Base-by-base conservation (phyloP, 2,797 vertebrate species). In the Sebastes trivittatus region DNA sequence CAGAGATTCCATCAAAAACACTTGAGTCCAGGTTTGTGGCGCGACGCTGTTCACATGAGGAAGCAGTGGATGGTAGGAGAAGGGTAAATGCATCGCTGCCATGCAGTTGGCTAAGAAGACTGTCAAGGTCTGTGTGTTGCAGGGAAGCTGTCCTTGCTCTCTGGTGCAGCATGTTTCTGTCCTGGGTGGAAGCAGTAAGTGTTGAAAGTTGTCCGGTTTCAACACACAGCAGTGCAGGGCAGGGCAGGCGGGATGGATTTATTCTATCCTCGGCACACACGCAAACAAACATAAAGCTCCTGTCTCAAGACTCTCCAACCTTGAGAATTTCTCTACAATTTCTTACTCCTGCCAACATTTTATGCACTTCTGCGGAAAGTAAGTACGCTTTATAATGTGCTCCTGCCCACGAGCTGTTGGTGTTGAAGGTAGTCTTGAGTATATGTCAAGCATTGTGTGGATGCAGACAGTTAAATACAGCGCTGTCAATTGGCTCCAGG, bases 161-260 rank as follows among this genome's bases (percentile, higher is more conserved):
- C 75, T 77, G 75, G 18, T 65, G 84, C 86, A 87, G 82, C 83
- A 72, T 38, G 77, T 85, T 74, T 87, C 71, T 78, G 75, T 74
- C 65, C 73, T n/a, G 71, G 72, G 62, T 79, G 85, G 88, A 93
- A 91, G 88, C 83, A 79, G 85, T 77, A 82, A 52, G 82, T 71
- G 77, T 70, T 74, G 54, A 56, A 80, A 77, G 52, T 80, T 61
- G 63, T 83, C 80, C 70, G 18, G 61, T 72, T 80, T 73, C 22
- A 30, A 65, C n/a, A 42, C 25, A 72, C 27, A 58, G 63, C 20
- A 63, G 74, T 25, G 70, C 61, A 71, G 72, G 42, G 70, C 61
- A 71, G 72, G 42, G 52, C 49, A 65, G 70, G 69, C n/a, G n/a
- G 78, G 46, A 32, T 68, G 67, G 62, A 86, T 42, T 20, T 75